Conservation (phyloP, 2,113 vertebrate species). For the Arizona elegans region DNA sequence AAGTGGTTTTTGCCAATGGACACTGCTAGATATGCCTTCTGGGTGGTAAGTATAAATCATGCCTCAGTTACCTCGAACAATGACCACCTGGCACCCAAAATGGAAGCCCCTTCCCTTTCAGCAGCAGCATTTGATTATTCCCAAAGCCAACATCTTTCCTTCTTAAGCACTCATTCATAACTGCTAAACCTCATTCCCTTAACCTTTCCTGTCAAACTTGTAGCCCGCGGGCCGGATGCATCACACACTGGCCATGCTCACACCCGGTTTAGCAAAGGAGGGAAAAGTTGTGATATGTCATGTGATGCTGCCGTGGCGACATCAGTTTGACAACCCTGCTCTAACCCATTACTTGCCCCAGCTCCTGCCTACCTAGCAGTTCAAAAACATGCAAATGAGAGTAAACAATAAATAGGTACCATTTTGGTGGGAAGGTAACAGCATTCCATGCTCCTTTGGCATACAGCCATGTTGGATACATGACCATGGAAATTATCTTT, state of each 20-base stretch:
- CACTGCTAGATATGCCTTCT: background rate
- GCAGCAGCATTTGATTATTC: background rate
- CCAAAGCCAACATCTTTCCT: background rate
- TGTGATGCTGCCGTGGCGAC: too few species aligned
- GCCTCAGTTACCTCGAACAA: background rate
- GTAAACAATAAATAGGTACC: too few species aligned
- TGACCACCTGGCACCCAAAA: background rate
- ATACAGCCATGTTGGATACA: background rate
- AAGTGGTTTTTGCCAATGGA: background rate
- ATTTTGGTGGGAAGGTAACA: background rate
- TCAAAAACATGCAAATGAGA: background rate
- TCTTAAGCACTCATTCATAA: background rate
- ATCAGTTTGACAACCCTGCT: background rate
- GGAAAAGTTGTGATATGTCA: too few species aligned
- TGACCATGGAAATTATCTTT: background rate
- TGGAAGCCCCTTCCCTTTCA: background rate
- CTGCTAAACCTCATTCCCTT: constrained; percentile 1
- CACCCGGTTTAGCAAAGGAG: too few species aligned
- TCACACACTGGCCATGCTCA: too few species aligned
- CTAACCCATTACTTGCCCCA: background rate
- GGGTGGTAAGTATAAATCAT: background rate
- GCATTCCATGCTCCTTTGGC: background rate
- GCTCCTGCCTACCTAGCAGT: background rate
- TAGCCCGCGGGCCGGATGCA: too few species aligned
- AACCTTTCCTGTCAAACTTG: constrained; percentile 11